phyloP scores from a whole-genome alignment of 2,888 invertebrate species.

The Julus scanicus region DNA sequence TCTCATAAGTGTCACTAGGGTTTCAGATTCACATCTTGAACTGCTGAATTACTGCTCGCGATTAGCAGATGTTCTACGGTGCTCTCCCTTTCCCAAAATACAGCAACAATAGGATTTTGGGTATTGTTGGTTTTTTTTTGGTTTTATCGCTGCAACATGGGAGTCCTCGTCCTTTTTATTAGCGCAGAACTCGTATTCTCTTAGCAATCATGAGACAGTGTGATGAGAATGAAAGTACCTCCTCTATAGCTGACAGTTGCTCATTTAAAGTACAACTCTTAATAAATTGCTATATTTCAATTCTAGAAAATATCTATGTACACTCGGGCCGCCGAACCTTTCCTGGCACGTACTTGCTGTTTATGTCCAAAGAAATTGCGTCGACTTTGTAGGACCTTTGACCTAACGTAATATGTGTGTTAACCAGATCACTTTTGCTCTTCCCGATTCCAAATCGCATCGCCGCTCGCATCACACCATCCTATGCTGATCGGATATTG shows the following conservation, averaged over 20 bases:
- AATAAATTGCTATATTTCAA: conserved; percentile 16
- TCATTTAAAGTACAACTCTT: conserved; percentile 35
- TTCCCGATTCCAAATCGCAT: neutral
- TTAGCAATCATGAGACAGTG: neutral
- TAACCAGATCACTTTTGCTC: conserved; percentile 23
- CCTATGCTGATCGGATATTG: neutral
- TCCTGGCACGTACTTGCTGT: neutral
- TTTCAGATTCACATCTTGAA: neutral
- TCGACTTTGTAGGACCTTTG: neutral
- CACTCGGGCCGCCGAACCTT: neutral
- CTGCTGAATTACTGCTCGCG: neutral
- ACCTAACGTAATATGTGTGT: neutral
- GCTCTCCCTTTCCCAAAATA: neutral
- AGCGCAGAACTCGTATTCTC: neutral
- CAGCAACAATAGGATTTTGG: neutral
- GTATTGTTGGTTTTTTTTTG: neutral
- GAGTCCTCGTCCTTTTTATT: neutral
- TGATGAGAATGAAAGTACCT: conserved; percentile 34
- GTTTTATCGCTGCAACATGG: neutral
- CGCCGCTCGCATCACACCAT: neutral
- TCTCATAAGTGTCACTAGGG: neutral
- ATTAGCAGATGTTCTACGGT: neutral
- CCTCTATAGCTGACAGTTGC: conserved; percentile 38
- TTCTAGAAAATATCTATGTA: neutral
- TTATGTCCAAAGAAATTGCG: conserved; percentile 6